Conservation (phyloP, 2,113 vertebrate species). For the Terrapene triunguis region DNA sequence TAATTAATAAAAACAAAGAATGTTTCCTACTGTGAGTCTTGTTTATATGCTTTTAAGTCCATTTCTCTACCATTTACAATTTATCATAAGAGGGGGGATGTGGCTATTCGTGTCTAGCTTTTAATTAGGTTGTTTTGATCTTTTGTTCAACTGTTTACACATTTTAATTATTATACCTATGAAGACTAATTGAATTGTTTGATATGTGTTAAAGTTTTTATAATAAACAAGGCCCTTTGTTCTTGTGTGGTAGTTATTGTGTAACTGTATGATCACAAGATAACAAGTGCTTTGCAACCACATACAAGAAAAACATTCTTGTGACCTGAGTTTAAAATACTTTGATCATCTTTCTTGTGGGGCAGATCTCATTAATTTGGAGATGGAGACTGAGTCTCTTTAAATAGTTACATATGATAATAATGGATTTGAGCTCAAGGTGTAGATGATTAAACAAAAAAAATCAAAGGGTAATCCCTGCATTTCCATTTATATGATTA, state of each 20-base stretch:
- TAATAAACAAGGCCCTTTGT: constrained; percentile 54
- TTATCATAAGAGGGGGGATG: constrained; percentile 60
- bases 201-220: constrained; percentile 60
- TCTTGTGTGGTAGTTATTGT: constrained; percentile 43
- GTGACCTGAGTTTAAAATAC: constrained; percentile 8
- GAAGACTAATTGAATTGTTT: constrained; percentile 64
- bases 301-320: neutral
- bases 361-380: constrained; percentile 34
- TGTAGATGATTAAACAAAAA: neutral
- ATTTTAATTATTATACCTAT: constrained; percentile 71
- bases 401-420: neutral
- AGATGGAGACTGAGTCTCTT: constrained; percentile 2
- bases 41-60: constrained; percentile 50
- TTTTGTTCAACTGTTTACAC: constrained; percentile 69
- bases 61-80: neutral
- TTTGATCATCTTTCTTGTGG: constrained; percentile 34
- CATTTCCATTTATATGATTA: constrained; percentile 16
- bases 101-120: constrained; percentile 68
- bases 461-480: neutral
- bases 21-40: constrained; percentile 53
- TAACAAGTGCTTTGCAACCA: constrained; percentile 8
- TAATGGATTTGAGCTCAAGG: neutral
- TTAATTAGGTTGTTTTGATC: constrained; percentile 77
- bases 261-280: constrained; percentile 66
- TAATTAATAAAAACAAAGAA: constrained; percentile 78